Evolutionary conservation across 2,888 invertebrate species (phyloP).

Genomic region (Pterostichus madidus): DNA sequence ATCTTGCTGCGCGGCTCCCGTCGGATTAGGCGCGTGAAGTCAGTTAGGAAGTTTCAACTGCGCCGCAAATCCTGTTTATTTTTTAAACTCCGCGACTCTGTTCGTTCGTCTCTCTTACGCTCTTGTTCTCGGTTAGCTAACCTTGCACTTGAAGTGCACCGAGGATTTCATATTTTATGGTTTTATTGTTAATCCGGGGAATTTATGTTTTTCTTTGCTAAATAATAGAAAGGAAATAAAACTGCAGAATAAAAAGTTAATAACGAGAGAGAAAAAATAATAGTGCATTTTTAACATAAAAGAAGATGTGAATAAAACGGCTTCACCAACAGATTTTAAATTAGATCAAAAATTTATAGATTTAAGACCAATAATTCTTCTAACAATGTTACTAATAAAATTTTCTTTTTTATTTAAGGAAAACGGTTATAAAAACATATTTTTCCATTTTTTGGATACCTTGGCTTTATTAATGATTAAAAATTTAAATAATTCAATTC

Average conservation of each 20-base stretch:
- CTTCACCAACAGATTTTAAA: no score
- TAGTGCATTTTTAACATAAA: neutral
- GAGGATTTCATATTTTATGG: neutral
- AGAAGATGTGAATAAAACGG: no score
- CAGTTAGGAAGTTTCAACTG: conserved; percentile 21
- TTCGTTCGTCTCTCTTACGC: neutral
- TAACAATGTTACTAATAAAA: no score
- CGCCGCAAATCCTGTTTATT: conserved; percentile 20
- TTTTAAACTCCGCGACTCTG: conserved; percentile 3
- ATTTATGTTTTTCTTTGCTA: neutral
- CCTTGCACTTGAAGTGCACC: conserved; percentile 1
- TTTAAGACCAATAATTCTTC: no score
- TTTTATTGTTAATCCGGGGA: neutral
- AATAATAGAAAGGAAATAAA: conserved; percentile 6
- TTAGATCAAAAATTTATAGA: no score
- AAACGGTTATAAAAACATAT: no score
- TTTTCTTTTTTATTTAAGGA: no score
- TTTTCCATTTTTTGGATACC: no score
- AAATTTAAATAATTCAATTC: no score
- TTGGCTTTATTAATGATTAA: no score
- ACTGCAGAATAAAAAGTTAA: neutral
- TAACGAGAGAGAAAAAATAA: neutral
- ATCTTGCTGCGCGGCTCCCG: no score
- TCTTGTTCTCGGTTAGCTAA: neutral
- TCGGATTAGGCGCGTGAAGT: conserved; percentile 16